These are phyloP conservation scores for Platerodrilus igneus DNA, from an alignment of 2,888 invertebrate species.

Conservation along the genomic window DNA sequence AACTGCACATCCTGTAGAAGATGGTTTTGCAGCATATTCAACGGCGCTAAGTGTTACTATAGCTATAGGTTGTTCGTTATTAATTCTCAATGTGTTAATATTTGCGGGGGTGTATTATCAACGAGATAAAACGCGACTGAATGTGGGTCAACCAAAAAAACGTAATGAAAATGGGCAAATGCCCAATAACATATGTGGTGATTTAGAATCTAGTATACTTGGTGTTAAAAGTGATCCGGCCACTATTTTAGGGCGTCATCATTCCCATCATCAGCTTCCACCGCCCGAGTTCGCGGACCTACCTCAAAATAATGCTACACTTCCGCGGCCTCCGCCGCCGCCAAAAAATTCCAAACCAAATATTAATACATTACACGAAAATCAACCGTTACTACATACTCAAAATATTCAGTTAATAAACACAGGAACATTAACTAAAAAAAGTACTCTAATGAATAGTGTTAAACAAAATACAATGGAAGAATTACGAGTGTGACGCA, in stretches of 20 bases:
- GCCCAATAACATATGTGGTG: slow-evolving; percentile 86
- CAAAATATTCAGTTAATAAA: slow-evolving; percentile 77
- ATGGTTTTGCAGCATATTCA: slow-evolving; percentile 85
- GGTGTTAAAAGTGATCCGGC: slow-evolving; percentile 65
- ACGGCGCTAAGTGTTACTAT: slow-evolving; percentile 90
- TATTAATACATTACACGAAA: slow-evolving; percentile 52
- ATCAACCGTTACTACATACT: slow-evolving; percentile 64
- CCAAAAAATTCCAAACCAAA: slow-evolving; percentile 60
- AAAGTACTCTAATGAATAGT: slow-evolving; percentile 64
- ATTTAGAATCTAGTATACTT: slow-evolving; percentile 61
- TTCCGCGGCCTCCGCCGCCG: slow-evolving; percentile 67
- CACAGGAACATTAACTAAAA: slow-evolving; percentile 72
- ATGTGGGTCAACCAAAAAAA: slow-evolving; percentile 58
- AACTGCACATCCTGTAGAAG: slow-evolving; percentile 62
- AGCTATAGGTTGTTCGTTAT: slow-evolving; percentile 87
- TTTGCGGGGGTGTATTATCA: slow-evolving; percentile 95
- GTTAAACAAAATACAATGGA: slow-evolving; percentile 66
- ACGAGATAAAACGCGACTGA: slow-evolving; percentile 75
- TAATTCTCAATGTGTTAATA: slow-evolving; percentile 87
- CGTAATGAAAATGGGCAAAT: slow-evolving; percentile 81
- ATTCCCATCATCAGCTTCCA: slow-evolving; percentile 72
- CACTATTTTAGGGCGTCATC: slow-evolving; percentile 69
- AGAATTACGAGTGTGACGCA: slow-evolving; percentile 79
- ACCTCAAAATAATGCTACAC: slow-evolving; percentile 63
- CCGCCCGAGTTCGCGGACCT: slow-evolving; percentile 82